Evolutionary conservation across 1,140 invertebrate species (phyloP), one percentile per base, ranked within the genome.

Genomic region (Drosophila mayri): DNA sequence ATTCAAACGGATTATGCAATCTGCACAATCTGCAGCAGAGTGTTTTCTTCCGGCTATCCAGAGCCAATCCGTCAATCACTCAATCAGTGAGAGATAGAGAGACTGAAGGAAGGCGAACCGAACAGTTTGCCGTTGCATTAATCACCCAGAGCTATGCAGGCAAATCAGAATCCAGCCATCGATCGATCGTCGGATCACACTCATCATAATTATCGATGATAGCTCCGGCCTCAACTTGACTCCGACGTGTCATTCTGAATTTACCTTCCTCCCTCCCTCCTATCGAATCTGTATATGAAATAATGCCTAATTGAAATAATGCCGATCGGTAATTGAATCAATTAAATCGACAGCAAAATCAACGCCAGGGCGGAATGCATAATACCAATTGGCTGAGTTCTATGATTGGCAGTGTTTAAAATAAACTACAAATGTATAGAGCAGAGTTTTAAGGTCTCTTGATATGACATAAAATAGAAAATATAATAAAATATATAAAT

Each of bases 111-210:
- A 50, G 46, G 57, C 55, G 37, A 63, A 59, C 54, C 55, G 44
- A 63, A 63, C 59, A 80, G 59, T 75, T 75, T 70, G 66, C 84
- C 84, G 84, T 87, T 87, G 76, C 72, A 63, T 76, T 83, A 83
- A 84, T 83, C 80, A 52, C 52, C 16, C 30, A 41, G 20, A 40
- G 61, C 61, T 35, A 66, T 65, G 71, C 73, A 76, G 44, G 66
- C 68, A 71, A 72, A 72, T 72, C 68, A 72, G 68, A 71, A 71
- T 49, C 16, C 9, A 11, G 4, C 46, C 25, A 28, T 28, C 49
- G 25, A 58, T 70, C 65, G 35, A 65, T 65, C 43, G 43, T 11
- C 41, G 9, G 38, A 35, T 72, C 50, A 44, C 66, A 72, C 66
- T 72, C 68, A 71, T 70, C 66, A 70, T 67, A 66, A 70, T 72